Evolutionary conservation across 1,140 invertebrate species (phyloP), one percentile per base, ranked within the genome.

Genomic region (Charaxes varanes): DNA sequence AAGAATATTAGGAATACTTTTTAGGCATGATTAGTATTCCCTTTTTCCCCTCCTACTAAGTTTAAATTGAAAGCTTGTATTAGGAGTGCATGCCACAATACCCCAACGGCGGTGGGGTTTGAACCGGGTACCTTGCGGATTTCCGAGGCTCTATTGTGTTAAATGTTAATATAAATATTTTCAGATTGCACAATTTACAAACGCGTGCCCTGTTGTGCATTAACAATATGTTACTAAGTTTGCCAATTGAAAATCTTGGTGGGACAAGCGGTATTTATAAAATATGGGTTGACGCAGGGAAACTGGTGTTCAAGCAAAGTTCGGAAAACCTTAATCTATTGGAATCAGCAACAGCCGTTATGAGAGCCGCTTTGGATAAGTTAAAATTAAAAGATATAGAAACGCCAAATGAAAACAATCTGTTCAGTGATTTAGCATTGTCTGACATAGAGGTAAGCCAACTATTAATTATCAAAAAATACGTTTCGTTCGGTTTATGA

Each of bases 331-430:
- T 72, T 6, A 85, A 86, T 17, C 60, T 91, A 14, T 47, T 91
- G 22, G 91, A 92, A 63, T 88, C 90, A 7, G 86, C 86, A 6
- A 90, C 89, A 7, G 86, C 89, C 14, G 87, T 88, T 2, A 87
- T 92, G 87, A 79, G 90, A 58, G 88, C 90, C 22, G 83, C 88
- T 8, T 65, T 91, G 11, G 80, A 84, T 51, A 82, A 77, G 59
- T 78, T 86, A 6, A 85, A 84, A 52, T 52, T 69, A 8, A 66
- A 50, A 40, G 59, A 71, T 26, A 68, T 62, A 59, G 62, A 54
- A 6, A 73, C 64, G 30, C 45, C 48, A 0, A 63, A 37, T 50
- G 64, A 74, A 15, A 58, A 50, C 41, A 72, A 63, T 58, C 46
- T 86, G 6, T 84, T 85, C 24, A 70, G 52, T 45, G 76, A 82